Base-by-base conservation (phyloP, 1,140 invertebrate species). In the Aricia agestis region DNA sequence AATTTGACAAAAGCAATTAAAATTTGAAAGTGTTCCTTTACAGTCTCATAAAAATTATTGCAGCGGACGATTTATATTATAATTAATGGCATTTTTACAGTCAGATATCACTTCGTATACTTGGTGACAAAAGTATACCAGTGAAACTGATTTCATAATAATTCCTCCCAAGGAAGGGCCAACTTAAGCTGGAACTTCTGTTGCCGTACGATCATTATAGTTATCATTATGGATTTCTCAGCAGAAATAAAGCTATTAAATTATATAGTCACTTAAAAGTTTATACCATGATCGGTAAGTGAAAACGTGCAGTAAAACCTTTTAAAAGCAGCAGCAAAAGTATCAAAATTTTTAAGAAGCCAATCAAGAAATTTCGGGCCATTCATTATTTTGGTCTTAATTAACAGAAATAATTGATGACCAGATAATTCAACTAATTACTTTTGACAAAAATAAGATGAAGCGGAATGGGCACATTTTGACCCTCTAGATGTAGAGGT, bases 241-340 rank as follows among this genome's bases (percentile, higher is more conserved):
- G 10, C 59, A 9, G 59, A 63, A 63, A 63, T 63, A 18, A 19
- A 63, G 19, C 59, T 63, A 63, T 63, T 19, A 63, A 63, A 63
- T 63, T 63, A 63, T 63, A 63, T 25, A 63, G 59, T 63, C 59
- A 63, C 59, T 63, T 63, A 63, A 63, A 63, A 63, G n/a, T 18
- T 63, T 19, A 63, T 63, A 3, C 18, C 59, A 25, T 63, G 59
- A 63, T 63, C 59, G 59, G 59, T 63, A 63, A 63, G 59, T 63
- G 59, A 63, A 63, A 63, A 63, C 59, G 19, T 63, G 59, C 19
- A 19, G 58, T 59, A 59, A 19, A 63, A 19, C 18, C 9, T 63
- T 63, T 18, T 63, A 63, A 63, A 63, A 63, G 45, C 13, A 52
- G 6, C 13, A 52, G 3, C 45, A 52, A 52, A 52, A 52, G 11